phyloP scores from a whole-genome alignment of 2,113 vertebrate genomes.

The Elephantulus edwardii region DNA sequence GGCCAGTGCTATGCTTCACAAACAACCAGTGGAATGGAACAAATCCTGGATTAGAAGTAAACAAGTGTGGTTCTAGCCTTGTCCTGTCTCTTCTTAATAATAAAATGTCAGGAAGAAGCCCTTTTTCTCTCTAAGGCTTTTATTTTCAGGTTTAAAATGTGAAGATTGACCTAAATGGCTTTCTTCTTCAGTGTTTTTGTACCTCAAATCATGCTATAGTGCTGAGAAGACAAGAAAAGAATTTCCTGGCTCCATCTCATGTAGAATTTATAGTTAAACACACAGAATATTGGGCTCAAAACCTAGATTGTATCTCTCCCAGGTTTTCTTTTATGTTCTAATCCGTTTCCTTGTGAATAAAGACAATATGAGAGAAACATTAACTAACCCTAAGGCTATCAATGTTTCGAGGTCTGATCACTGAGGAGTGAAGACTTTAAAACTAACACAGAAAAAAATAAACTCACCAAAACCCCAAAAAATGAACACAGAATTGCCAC shows the following conservation, averaged over 20 bases:
- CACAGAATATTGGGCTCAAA: neutral
- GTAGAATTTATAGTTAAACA: constrained; percentile 12
- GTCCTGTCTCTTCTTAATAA: neutral
- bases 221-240: neutral
- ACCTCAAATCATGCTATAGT: neutral
- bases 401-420: neutral
- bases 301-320: neutral
- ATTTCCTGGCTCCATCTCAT: constrained; percentile 17
- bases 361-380: neutral
- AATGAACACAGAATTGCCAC: too few relatives aligned
- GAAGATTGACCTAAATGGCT: neutral
- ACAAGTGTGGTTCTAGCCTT: neutral
- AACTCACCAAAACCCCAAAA: too few relatives aligned
- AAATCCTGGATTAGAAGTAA: neutral
- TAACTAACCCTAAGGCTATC: neutral
- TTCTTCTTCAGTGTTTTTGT: constrained; percentile 8
- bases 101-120: neutral
- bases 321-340: neutral
- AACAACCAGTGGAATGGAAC: neutral
- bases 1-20: neutral
- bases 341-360: constrained; percentile 14
- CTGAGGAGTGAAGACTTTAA: neutral
- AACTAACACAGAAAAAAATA: too few relatives aligned
- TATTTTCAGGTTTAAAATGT: constrained; percentile 32
- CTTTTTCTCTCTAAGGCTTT: neutral